Evolutionary conservation across 2,888 invertebrate species (phyloP).

Genomic region (Mimachlamys varia): DNA sequence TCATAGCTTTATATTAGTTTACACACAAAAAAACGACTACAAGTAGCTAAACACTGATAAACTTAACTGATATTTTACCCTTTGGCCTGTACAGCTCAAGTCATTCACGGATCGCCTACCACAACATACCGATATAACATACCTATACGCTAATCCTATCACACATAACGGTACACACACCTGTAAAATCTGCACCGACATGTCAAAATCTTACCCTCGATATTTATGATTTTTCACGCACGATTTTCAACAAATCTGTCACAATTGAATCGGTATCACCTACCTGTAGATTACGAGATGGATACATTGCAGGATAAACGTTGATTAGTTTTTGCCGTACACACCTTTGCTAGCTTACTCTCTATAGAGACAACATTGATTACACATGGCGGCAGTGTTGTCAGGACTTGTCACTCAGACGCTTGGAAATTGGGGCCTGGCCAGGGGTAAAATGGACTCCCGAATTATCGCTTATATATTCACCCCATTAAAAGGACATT

Average conservation of each 20-base stretch:
- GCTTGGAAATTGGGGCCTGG: not conserved
- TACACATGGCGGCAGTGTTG: conserved; percentile 29
- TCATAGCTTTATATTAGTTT: not conserved
- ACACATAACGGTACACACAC: not conserved
- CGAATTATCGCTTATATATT: not conserved
- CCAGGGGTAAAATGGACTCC: not conserved
- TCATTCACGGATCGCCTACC: conserved; percentile 1
- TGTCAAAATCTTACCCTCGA: not conserved
- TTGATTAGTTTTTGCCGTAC: not conserved
- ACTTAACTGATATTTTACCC: not conserved
- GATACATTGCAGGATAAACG: not conserved
- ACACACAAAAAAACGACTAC: not conserved
- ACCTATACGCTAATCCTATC: not conserved
- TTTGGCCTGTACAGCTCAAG: not conserved
- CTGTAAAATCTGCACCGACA: not conserved
- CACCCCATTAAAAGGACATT: not conserved
- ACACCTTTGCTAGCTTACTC: not conserved
- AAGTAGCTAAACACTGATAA: not conserved
- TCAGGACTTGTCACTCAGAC: conserved; percentile 25
- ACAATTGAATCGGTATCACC: not conserved
- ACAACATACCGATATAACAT: conserved; percentile 3
- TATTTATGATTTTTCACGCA: not conserved
- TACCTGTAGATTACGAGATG: not conserved
- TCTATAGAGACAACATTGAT: conserved; percentile 22
- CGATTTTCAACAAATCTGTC: not conserved